phyloP scores from a whole-genome alignment of 2,888 invertebrate species.

The Habroteleia sp. region DNA sequence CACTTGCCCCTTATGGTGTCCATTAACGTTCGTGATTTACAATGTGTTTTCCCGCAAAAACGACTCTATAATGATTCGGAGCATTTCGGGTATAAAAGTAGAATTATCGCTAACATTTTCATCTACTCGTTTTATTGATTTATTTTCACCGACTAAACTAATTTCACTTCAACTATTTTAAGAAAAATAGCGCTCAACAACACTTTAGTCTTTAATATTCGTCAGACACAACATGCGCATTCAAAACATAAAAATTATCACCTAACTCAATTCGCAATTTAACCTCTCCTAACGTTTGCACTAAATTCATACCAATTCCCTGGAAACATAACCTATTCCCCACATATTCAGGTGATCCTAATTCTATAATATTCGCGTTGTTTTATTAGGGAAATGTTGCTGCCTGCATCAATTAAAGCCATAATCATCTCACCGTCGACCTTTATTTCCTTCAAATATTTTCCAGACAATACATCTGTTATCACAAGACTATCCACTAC shows the following conservation, averaged over 20 bases:
- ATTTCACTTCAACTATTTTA: not conserved
- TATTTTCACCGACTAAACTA: conserved; percentile 1
- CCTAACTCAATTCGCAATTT: not conserved
- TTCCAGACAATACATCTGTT: not conserved
- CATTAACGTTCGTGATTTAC: not conserved
- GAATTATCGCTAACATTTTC: not conserved
- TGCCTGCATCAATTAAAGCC: conserved; percentile 1
- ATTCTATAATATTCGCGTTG: not conserved
- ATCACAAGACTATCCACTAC: not conserved
- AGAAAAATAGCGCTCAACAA: conserved; percentile 2
- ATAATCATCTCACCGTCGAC: not conserved
- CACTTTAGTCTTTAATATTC: not conserved
- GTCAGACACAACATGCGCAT: not conserved
- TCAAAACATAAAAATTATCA: not conserved
- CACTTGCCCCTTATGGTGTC: not conserved
- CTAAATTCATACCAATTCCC: conserved; percentile 1
- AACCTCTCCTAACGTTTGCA: not conserved
- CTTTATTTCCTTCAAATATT: conserved; percentile 1
- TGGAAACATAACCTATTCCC: not conserved
- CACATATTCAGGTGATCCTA: not conserved
- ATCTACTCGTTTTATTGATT: not conserved
- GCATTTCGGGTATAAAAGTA: not conserved
- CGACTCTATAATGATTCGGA: not conserved
- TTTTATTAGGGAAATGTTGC: conserved; percentile 1
- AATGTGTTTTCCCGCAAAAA: not conserved